Conservation (phyloP, 2,888 invertebrate genomes). For the Nemapogon koenigi region DNA sequence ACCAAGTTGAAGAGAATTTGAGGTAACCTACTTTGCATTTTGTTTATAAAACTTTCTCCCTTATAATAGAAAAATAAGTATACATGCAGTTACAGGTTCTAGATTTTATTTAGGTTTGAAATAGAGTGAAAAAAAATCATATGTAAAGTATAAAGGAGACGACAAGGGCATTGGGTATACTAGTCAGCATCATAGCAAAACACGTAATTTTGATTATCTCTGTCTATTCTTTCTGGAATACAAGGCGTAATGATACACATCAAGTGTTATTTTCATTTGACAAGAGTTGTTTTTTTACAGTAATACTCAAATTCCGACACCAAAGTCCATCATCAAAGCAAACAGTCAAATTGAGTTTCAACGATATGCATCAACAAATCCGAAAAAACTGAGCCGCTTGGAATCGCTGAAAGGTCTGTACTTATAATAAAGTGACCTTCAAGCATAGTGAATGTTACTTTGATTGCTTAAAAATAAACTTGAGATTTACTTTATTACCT, state of each 20-base stretch:
- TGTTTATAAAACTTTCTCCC: neutral
- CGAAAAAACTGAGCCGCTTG: conserved; percentile 68
- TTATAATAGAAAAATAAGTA: neutral
- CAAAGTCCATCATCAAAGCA: conserved; percentile 90
- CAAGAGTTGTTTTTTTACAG: conserved; percentile 26
- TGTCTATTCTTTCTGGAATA: too few species aligned
- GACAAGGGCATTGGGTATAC: too few species aligned
- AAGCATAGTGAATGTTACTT: too few species aligned
- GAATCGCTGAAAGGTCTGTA: conserved; percentile 62
- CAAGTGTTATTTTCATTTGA: too few species aligned
- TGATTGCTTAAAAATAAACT: too few species aligned
- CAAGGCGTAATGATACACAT: too few species aligned
- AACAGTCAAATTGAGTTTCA: conserved; percentile 84
- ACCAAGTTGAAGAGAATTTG: conserved; percentile 45
- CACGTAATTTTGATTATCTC: too few species aligned
- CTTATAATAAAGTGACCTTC: too few species aligned
- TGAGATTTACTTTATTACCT: too few species aligned
- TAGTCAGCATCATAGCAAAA: too few species aligned
- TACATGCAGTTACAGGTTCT: neutral
- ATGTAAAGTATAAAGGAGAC: too few species aligned
- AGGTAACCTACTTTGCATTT: conserved; percentile 28
- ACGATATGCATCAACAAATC: conserved; percentile 58
- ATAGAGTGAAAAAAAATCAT: too few species aligned
- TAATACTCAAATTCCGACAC: conserved; percentile 75
- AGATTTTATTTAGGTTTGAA: neutral